These are phyloP conservation scores for Mormyrus proboscirostris DNA, from an alignment of 2,797 vertebrate genomes.

Conservation along the genomic window DNA sequence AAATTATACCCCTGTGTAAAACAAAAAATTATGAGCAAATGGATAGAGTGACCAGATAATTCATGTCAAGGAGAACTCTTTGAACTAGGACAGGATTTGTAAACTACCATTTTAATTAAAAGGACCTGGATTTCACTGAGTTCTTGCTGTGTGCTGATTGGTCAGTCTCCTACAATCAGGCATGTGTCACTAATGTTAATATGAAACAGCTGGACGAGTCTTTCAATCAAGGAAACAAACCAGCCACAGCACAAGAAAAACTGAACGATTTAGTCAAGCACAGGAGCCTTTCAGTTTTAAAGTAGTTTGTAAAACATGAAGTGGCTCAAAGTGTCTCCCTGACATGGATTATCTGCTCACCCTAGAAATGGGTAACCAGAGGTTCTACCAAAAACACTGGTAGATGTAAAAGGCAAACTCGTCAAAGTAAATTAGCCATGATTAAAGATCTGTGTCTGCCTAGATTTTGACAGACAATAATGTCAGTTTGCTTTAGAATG, in stretches of 20 bases:
- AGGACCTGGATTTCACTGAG: not conserved
- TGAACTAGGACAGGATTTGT: not conserved
- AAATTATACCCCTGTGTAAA: not conserved
- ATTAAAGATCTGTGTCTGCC: not conserved
- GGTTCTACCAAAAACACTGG: not conserved
- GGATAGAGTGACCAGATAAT: not conserved
- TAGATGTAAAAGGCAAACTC: not conserved
- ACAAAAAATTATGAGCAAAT: not conserved
- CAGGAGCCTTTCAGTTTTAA: not conserved
- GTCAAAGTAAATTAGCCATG: not conserved
- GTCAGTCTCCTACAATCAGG: not conserved
- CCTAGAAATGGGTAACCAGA: not conserved
- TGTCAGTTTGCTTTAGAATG: not conserved
- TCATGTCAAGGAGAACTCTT: not conserved
- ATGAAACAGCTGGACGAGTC: not conserved
- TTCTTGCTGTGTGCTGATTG: not conserved
- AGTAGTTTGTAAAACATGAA: not conserved
- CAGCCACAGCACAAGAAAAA: not conserved
- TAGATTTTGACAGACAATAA: not conserved
- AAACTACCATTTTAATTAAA: not conserved
- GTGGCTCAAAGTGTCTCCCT: not conserved
- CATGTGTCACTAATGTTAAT: not conserved
- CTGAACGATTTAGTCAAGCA: not conserved
- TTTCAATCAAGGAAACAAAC: not conserved
- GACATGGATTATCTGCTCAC: not conserved